These are phyloP conservation scores for Ametastegia equiseti DNA, from an alignment of 2,888 invertebrate species.

Conservation along the genomic window DNA sequence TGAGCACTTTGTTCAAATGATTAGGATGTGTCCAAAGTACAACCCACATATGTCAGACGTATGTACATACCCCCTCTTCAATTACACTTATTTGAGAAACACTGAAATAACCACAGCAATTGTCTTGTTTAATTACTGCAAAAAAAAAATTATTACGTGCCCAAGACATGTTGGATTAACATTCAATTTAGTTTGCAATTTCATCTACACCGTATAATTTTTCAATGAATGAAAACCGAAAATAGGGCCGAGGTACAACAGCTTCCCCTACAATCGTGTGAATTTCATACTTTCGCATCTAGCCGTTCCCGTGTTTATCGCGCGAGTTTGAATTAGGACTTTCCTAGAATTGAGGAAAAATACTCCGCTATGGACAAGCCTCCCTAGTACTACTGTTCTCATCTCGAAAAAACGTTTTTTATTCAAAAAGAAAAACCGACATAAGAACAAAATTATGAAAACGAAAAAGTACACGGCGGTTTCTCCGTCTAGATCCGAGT, in stretches of 20 bases:
- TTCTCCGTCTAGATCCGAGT: too few relatives aligned
- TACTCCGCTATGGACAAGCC: too few relatives aligned
- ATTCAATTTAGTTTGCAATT: not conserved
- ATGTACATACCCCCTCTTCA: slow-evolving; percentile 3
- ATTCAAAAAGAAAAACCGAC: too few relatives aligned
- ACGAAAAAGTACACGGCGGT: too few relatives aligned
- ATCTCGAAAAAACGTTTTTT: too few relatives aligned
- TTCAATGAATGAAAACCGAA: slow-evolving; percentile 16
- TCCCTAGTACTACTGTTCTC: too few relatives aligned
- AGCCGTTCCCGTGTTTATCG: too few relatives aligned
- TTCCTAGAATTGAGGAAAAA: too few relatives aligned
- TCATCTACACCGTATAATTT: not conserved
- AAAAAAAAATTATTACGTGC: slow-evolving; percentile 17
- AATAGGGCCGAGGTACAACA: slow-evolving; percentile 32
- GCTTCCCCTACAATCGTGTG: slow-evolving; percentile 15
- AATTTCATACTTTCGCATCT: too few relatives aligned
- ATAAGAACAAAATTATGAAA: too few relatives aligned
- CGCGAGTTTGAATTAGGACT: too few relatives aligned
- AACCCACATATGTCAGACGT: slow-evolving; percentile 22
- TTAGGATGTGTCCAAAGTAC: slow-evolving; percentile 30
- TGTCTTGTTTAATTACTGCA: not conserved
- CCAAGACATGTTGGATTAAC: not conserved
- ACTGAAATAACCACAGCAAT: not conserved
- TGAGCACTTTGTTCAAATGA: not conserved
- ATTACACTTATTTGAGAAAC: slow-evolving; percentile 3